These are phyloP conservation scores for Candidula unifasciata DNA, from an alignment of 2,888 invertebrate genomes.

Conservation along the genomic window DNA sequence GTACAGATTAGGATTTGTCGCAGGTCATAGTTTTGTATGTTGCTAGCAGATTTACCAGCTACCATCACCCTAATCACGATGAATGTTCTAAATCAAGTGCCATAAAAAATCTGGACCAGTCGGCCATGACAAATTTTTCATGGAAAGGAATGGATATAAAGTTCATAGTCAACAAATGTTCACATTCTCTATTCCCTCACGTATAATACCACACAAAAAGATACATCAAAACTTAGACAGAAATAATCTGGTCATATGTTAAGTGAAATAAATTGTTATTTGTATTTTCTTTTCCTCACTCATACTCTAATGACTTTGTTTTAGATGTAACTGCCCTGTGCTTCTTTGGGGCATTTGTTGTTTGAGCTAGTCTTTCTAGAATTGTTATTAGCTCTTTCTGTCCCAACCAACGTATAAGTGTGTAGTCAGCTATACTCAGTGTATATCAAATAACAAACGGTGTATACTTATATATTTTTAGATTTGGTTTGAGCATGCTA, in stretches of 20 bases:
- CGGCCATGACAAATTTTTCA: background rate
- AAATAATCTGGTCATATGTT: background rate
- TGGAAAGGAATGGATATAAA: constrained; percentile 35
- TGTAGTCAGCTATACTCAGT: too few relatives aligned
- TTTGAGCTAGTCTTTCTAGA: too few relatives aligned
- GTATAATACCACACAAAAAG: background rate
- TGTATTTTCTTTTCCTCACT: background rate
- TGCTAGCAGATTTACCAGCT: constrained; percentile 5
- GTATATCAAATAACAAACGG: too few relatives aligned
- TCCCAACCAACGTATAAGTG: too few relatives aligned
- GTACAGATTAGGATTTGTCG: too few relatives aligned
- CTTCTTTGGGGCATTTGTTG: too few relatives aligned
- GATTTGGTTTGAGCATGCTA: too few relatives aligned
- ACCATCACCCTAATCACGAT: background rate
- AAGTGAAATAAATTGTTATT: background rate
- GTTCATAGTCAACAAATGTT: constrained; percentile 20
- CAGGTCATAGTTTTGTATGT: too few relatives aligned
- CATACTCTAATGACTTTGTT: too few relatives aligned
- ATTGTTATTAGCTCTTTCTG: too few relatives aligned
- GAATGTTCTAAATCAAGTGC: background rate
- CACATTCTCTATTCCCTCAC: background rate
- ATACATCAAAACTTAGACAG: background rate
- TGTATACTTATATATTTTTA: too few relatives aligned
- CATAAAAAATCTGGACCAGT: background rate
- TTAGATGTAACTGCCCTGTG: too few relatives aligned